A percentile compares a stretch with the other conserved stretches of the same genome.
These are phyloP conservation scores for Octonoba sinensis DNA, from an alignment of 2,888 invertebrate species.

Conservation along the genomic window DNA sequence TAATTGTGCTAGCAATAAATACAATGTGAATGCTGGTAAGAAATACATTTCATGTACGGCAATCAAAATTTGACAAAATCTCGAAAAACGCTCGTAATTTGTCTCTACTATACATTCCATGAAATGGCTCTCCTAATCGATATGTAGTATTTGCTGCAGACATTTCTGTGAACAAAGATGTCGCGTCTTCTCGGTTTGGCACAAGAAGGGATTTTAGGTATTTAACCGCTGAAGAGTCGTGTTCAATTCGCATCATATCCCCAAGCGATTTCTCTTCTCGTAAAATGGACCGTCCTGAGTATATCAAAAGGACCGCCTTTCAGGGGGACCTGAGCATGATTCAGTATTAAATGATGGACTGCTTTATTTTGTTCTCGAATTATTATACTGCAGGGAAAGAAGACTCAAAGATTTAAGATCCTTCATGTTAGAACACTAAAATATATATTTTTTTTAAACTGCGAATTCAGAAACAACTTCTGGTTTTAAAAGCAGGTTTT, in stretches of 20 bases:
- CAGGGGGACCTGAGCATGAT: slow-evolving; percentile 4
- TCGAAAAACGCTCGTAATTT: too few relatives aligned
- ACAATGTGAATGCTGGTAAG: too few relatives aligned
- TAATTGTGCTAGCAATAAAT: too few relatives aligned
- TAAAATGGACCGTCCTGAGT: slow-evolving; percentile 52
- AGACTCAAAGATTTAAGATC: slow-evolving; percentile 32
- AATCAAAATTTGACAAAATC: too few relatives aligned
- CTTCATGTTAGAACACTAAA: slow-evolving; percentile 5
- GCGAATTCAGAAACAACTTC: neutral
- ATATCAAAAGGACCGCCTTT: slow-evolving; percentile 41
- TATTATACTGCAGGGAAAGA: slow-evolving; percentile 16
- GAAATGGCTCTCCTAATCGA: too few relatives aligned
- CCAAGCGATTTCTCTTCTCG: slow-evolving; percentile 17
- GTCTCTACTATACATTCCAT: too few relatives aligned
- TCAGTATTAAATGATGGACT: slow-evolving; percentile 29
- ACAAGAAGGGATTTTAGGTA: slow-evolving; percentile 22
- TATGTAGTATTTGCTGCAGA: too few relatives aligned
- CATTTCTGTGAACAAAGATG: too few relatives aligned
- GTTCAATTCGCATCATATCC: slow-evolving; percentile 23
- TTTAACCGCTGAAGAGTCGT: slow-evolving; percentile 37
- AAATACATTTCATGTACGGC: too few relatives aligned
- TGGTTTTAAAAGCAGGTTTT: neutral
- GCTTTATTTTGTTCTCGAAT: slow-evolving; percentile 45
- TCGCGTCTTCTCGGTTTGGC: too few relatives aligned
- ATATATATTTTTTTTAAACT: slow-evolving; percentile 13